These are phyloP conservation scores for Cryptosula pallasiana DNA, from an alignment of 2,888 invertebrate species.

Conservation along the genomic window DNA sequence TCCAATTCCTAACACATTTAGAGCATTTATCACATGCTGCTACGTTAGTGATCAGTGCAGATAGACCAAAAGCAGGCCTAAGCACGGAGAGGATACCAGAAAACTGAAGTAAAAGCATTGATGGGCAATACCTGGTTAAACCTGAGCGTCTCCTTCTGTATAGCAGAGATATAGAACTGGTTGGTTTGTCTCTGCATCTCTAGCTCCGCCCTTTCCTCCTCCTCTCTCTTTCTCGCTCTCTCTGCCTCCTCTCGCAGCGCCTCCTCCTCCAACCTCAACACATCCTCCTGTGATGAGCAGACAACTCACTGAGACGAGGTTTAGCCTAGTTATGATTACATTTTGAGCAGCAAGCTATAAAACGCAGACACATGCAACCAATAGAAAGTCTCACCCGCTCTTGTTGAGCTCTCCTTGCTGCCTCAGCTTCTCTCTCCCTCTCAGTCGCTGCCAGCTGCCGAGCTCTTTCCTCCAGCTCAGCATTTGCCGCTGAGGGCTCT, in stretches of 20 bases:
- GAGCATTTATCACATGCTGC: too few relatives aligned
- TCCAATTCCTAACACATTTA: conserved; percentile 22
- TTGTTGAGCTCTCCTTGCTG: not conserved
- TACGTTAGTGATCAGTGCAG: too few relatives aligned
- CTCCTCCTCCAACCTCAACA: not conserved
- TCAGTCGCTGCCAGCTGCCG: not conserved
- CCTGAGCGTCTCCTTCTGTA: not conserved
- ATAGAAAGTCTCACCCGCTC: not conserved
- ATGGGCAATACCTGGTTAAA: not conserved
- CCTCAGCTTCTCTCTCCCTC: not conserved
- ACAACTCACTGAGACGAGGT: too few relatives aligned
- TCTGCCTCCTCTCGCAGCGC: not conserved
- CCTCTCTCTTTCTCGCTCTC: not conserved
- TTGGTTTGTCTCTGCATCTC: conserved; percentile 6
- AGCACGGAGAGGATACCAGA: too few relatives aligned
- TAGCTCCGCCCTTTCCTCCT: conserved; percentile 1
- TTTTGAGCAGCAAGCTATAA: too few relatives aligned
- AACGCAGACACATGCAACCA: too few relatives aligned
- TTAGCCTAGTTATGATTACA: too few relatives aligned
- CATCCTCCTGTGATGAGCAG: conserved; percentile 1
- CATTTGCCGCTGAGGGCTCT: not conserved
- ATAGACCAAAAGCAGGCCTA: too few relatives aligned
- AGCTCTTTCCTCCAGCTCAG: not conserved
- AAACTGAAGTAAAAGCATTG: too few relatives aligned
- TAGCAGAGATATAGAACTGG: not conserved